Evolutionary conservation across 2,113 vertebrate species (phyloP).

Genomic region (Amblyopsis rosae): DNA sequence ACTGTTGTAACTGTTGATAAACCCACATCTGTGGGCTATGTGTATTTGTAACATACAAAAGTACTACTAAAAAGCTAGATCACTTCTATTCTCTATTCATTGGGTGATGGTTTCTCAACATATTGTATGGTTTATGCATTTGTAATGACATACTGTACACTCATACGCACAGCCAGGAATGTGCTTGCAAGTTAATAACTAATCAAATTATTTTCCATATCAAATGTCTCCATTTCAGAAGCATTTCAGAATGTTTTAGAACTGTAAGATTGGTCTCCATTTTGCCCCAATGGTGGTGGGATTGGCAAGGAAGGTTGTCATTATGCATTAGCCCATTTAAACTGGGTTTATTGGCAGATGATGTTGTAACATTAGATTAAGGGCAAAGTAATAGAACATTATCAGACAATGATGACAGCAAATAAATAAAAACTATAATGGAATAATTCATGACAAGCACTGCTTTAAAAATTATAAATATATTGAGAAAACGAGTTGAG

Average conservation of each 20-base stretch:
- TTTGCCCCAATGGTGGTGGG: too few species aligned
- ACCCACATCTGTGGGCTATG: conserved; percentile 27
- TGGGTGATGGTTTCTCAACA: conserved; percentile 17
- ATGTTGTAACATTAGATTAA: conserved; percentile 26
- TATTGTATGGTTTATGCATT: neutral
- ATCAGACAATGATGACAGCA: neutral
- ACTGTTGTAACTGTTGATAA: conserved; percentile 43
- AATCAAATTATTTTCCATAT: neutral
- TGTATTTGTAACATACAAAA: conserved; percentile 20
- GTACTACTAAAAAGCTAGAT: neutral
- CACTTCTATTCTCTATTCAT: conserved; percentile 3
- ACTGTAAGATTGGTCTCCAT: too few species aligned
- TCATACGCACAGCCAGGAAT: neutral
- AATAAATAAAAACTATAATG: too few species aligned
- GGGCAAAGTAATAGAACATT: neutral
- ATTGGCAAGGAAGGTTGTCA: neutral
- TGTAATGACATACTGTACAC: neutral
- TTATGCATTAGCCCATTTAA: conserved; percentile 7
- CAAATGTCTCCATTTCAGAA: neutral
- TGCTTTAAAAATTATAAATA: conserved; percentile 4
- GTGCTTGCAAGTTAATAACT: neutral
- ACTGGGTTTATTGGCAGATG: neutral
- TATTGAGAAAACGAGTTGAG: neutral
- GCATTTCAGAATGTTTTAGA: too few species aligned
- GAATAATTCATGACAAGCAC: neutral